Conservation (phyloP, 2,113 vertebrate species). For the Noturus placidus region DNA sequence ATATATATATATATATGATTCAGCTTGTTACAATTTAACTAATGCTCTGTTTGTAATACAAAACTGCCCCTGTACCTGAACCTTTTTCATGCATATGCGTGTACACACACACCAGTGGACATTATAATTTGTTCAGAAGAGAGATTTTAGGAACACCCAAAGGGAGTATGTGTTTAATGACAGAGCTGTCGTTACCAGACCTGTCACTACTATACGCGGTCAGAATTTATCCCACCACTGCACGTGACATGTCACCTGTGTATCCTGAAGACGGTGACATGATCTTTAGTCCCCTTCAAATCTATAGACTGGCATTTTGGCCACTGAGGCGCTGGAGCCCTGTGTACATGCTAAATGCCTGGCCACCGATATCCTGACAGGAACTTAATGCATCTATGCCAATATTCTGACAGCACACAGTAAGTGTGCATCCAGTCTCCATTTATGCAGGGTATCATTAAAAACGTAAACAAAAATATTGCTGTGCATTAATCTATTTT, state of each 20-base stretch:
- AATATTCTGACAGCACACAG: slow-evolving; percentile 70
- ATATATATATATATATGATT: no score
- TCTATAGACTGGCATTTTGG: slow-evolving; percentile 99
- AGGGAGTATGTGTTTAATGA: slow-evolving; percentile 83
- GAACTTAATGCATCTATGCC: slow-evolving; percentile 78
- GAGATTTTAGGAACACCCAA: slow-evolving; percentile 67
- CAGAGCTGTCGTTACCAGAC: slow-evolving; percentile 95
- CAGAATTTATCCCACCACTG: slow-evolving; percentile 86
- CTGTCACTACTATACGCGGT: slow-evolving; percentile 87
- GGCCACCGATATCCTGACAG: slow-evolving; percentile 76
- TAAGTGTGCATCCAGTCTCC: neutral
- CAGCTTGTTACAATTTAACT: no score
- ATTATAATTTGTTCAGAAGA: slow-evolving; percentile 83
- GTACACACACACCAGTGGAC: neutral
- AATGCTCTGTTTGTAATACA: no score
- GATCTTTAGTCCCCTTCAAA: slow-evolving; percentile 97
- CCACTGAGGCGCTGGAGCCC: slow-evolving; percentile 77
- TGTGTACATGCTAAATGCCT: slow-evolving; percentile 89
- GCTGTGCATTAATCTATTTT: neutral
- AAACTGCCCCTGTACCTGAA: no score
- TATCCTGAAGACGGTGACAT: slow-evolving; percentile 90
- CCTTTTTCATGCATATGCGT: no score
- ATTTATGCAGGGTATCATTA: neutral
- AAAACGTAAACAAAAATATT: neutral
- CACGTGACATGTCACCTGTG: slow-evolving; percentile 88